Evolutionary conservation across 2,113 vertebrate genomes (phyloP).

Genomic region (Notothenia rossii): DNA sequence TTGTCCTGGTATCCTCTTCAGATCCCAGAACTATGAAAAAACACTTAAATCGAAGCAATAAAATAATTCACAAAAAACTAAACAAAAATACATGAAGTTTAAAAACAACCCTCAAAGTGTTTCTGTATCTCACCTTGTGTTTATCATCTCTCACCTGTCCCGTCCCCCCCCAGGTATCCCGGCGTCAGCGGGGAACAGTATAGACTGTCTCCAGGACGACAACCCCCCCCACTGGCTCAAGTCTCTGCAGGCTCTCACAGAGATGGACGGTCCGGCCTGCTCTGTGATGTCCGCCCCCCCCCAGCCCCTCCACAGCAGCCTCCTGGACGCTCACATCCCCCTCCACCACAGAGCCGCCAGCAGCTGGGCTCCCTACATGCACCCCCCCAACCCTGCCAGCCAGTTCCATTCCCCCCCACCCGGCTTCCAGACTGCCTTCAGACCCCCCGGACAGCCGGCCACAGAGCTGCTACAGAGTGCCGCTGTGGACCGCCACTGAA

Average conservation of each 20-base stretch:
- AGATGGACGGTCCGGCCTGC: conserved; percentile 93
- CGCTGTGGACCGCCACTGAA: conserved; percentile 97
- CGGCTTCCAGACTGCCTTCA: conserved; percentile 99
- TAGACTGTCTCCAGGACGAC: conserved; percentile 98
- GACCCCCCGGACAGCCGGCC: conserved; percentile 96
- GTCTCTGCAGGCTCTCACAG: conserved; percentile 98
- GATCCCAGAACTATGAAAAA: no score
- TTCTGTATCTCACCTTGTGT: background rate
- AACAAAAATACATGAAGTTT: no score
- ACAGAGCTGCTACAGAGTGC: conserved; percentile 99
- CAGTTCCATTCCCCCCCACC: conserved; percentile 97
- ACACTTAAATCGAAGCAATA: no score
- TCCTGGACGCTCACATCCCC: conserved; percentile 83
- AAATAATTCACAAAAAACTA: no score
- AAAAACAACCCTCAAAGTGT: no score
- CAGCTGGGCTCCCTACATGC: conserved; percentile 94
- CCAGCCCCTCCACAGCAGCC: conserved; percentile 89
- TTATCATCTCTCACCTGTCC: conserved; percentile 3
- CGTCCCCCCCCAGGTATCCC: conserved; percentile 89
- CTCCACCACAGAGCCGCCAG: conserved; percentile 97
- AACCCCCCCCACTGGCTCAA: conserved; percentile 99
- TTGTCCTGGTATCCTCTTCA: no score
- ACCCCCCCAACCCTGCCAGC: conserved; percentile 90
- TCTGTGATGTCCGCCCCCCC: conserved; percentile 86
- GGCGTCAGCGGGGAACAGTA: conserved; percentile 93